Percentiles rank a stretch among this genome's conserved stretches.
Evolutionary conservation across 2,797 vertebrate genomes (phyloP).

Genomic region (Arrhamphus sclerolepis): DNA sequence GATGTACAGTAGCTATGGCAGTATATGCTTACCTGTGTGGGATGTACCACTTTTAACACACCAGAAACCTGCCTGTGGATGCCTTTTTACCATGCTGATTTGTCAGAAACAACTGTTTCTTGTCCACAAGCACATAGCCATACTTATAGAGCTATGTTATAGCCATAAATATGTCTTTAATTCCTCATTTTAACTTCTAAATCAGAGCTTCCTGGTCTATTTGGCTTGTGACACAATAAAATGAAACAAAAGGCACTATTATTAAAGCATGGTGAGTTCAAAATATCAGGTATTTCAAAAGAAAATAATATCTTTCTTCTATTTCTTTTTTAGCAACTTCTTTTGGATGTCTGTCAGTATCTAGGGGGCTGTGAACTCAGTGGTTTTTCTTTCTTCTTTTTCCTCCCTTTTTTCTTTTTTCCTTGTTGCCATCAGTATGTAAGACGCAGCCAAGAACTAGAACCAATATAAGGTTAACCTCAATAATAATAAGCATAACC

Average conservation of each 20-base stretch:
- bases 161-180: too few species aligned
- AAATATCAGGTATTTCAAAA: conserved; percentile 15
- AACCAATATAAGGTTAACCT: too few species aligned
- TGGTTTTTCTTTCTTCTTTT: too few species aligned
- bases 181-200: not conserved
- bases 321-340: conserved; percentile 9
- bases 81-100: not conserved
- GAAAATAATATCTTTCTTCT: not conserved
- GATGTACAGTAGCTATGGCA: too few species aligned
- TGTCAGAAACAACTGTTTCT: not conserved
- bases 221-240: not conserved
- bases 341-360: conserved; percentile 5
- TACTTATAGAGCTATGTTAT: too few species aligned
- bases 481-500: too few species aligned
- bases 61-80: not conserved
- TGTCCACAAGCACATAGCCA: too few species aligned
- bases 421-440: too few species aligned
- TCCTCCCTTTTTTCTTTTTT: too few species aligned
- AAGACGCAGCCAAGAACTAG: too few species aligned
- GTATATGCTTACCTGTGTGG: not conserved
- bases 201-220: not conserved
- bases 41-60: not conserved
- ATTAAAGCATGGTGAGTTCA: conserved; percentile 13
- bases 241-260: conserved; percentile 3
- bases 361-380: not conserved